Evolutionary conservation across 2,113 vertebrate genomes (phyloP), one percentile per base, ranked within the genome.

Genomic region (Dromiciops gliroides): DNA sequence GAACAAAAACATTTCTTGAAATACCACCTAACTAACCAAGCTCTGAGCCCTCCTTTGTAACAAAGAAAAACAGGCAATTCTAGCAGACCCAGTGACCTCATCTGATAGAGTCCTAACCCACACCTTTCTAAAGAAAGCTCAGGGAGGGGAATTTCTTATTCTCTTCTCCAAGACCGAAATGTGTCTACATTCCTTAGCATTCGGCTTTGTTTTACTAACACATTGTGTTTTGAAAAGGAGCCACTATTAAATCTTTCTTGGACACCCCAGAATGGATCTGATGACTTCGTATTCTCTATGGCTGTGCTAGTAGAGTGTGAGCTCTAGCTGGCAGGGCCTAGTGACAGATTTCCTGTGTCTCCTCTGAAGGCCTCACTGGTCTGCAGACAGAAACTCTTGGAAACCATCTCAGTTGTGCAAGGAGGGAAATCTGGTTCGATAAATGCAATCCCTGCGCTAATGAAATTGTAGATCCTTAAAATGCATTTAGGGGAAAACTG

Each of bases 401-500:
- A 83, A 83, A 83, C n/a, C 67, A 44, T 44, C n/a, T 83, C 22
- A 83, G n/a, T 83, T 83, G 67, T 83, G 67, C n/a, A 44, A 44
- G 67, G n/a, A 19, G 16, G n/a, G 37, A 83, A 83, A 83, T 44
- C 67, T 83, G 67, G 22, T n/a, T 23, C 19, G 37, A 83, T 83
- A 83, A 23, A 44, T 14, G 26, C n/a, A 44, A 8, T 44, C 44
- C 5, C 67, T 19, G 8, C 67, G 2, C 37, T 83, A n/a, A 83
- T 83, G 67, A 44, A 83, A 44, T 83, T n/a, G 23, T 16, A 44
- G 67, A 22, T 83, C 19, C n/a, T 83, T 83, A 22, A 44, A 83
- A 83, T 75, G n/a, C 23, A 7, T 83, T 83, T 83, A 95, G 92
- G 26, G n/a, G 12, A 95, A 92, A 93, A 3, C 51, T 90, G 12